phyloP scores from a whole-genome alignment of 2,113 vertebrate genomes.

The Salvelinus sp. region DNA sequence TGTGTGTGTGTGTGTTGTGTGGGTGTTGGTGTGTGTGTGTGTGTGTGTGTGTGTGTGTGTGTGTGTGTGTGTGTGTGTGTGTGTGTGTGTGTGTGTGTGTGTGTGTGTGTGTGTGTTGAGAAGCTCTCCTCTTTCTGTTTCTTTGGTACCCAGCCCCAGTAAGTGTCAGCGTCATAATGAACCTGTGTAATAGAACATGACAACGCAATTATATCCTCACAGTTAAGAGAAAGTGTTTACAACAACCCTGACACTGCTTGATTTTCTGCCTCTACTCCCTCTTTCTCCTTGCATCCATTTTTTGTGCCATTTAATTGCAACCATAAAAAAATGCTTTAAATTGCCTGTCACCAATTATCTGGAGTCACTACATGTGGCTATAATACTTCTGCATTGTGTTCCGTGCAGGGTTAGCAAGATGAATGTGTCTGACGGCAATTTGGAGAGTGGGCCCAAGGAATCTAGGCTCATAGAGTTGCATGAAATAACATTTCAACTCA shows the following conservation, averaged over 20 bases:
- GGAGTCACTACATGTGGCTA: constrained; percentile 41
- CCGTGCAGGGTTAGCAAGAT: constrained; percentile 58
- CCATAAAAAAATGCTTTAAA: constrained; percentile 67
- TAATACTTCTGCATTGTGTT: constrained; percentile 43
- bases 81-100: constrained; percentile 5
- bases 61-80: too few relatives aligned
- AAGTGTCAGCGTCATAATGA: constrained; percentile 51
- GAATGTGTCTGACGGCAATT: constrained; percentile 62
- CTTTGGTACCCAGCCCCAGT: not conserved
- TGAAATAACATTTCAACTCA: constrained; percentile 57
- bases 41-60: too few relatives aligned
- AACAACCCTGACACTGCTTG: constrained; percentile 65
- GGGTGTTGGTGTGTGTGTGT: not conserved
- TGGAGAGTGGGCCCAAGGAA: constrained; percentile 30
- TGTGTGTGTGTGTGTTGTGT: not conserved
- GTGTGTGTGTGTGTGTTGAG: not conserved
- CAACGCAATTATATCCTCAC: constrained; percentile 71
- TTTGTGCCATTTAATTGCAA: constrained; percentile 63
- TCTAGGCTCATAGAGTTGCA: constrained; percentile 45
- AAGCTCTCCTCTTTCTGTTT: not conserved
- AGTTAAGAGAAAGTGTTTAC: constrained; percentile 70
- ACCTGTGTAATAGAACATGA: constrained; percentile 73
- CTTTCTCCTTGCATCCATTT: constrained; percentile 27
- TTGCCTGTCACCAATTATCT: constrained; percentile 67
- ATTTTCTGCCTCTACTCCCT: constrained; percentile 42